These are phyloP conservation scores for Tichodroma muraria DNA, from an alignment of 2,113 vertebrate genomes.

Conservation along the genomic window DNA sequence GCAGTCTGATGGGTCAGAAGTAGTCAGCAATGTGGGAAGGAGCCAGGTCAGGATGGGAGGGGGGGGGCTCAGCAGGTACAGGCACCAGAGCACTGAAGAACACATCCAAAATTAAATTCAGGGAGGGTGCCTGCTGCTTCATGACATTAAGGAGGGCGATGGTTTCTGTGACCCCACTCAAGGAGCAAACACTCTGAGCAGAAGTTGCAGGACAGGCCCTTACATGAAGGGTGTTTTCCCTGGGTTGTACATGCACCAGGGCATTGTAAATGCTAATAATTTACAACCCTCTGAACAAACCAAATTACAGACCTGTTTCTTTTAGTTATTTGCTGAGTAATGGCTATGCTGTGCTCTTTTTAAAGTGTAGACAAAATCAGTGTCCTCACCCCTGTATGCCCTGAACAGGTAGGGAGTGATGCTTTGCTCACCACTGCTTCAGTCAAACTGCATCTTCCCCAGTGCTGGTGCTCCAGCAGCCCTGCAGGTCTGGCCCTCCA, in stretches of 20 bases:
- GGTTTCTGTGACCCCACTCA: neutral
- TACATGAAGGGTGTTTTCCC: neutral
- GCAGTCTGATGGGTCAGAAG: neutral
- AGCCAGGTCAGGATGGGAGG: neutral
- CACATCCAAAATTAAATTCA: neutral
- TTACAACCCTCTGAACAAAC: neutral
- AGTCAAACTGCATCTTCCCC: neutral
- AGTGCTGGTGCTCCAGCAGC: neutral
- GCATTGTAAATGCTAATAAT: neutral
- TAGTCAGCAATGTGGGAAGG: neutral
- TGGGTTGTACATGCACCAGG: neutral
- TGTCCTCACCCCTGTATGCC: neutral
- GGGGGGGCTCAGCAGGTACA: neutral
- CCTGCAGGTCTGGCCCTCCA: neutral
- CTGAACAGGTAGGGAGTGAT: neutral
- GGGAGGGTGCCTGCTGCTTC: neutral
- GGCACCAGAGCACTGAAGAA: neutral
- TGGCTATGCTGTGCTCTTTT: neutral
- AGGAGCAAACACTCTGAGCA: neutral
- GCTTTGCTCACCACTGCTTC: neutral
- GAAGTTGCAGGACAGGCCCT: neutral
- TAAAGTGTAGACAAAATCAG: neutral
- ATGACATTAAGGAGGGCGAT: neutral
- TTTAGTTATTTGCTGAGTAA: neutral
- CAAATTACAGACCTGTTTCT: neutral